Conservation (phyloP, 2,888 invertebrate genomes). For the Amphipyra tragopoginis region DNA sequence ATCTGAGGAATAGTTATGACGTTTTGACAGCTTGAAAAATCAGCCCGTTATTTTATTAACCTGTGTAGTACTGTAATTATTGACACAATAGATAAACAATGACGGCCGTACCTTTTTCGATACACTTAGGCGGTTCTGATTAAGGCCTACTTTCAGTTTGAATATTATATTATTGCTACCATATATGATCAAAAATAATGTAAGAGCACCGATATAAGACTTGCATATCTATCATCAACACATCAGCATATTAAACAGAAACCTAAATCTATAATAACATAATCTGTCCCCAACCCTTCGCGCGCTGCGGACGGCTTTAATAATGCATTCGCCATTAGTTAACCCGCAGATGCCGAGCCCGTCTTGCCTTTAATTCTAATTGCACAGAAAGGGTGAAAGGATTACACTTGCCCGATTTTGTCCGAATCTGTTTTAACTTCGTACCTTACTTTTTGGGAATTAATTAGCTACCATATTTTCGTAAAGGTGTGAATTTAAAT, state of each 20-base stretch:
- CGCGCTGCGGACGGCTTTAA: constrained; percentile 78
- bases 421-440: constrained; percentile 70
- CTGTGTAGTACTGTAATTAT: too few species aligned
- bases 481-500: constrained; percentile 48
- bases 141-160: too few species aligned
- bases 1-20: too few species aligned
- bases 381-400: constrained; percentile 82
- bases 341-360: constrained; percentile 83
- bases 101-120: too few species aligned
- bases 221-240: constrained; percentile 54
- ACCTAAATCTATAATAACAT: constrained; percentile 80
- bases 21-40: too few species aligned
- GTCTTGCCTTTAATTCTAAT: constrained; percentile 85
- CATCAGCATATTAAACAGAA: constrained; percentile 67
- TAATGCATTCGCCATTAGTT: constrained; percentile 89
- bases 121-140: too few species aligned
- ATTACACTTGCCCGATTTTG: constrained; percentile 76
- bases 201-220: constrained; percentile 12
- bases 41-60: too few species aligned
- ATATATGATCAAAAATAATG: too few species aligned
- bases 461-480: constrained; percentile 60
- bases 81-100: too few species aligned
- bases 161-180: too few species aligned
- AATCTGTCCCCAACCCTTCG: constrained; percentile 86
- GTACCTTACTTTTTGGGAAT: constrained; percentile 67